These are phyloP conservation scores for Drosophila mojavensis DNA, from an alignment of 1,140 invertebrate species.

Conservation along the genomic window DNA sequence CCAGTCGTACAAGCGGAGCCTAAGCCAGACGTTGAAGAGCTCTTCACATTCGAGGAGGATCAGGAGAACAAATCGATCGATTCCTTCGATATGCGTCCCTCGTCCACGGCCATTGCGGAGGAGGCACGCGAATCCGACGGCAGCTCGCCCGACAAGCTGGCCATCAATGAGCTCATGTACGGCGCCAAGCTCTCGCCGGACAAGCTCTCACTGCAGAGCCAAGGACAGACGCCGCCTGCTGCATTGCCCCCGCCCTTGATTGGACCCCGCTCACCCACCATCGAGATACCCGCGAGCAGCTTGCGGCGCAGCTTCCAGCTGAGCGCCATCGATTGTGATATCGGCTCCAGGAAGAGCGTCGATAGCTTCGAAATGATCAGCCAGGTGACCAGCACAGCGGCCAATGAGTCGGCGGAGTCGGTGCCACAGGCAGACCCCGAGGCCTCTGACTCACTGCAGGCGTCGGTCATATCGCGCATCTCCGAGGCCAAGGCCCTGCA, in stretches of 20 bases:
- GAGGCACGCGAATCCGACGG: slow-evolving; percentile 82
- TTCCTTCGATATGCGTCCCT: slow-evolving; percentile 84
- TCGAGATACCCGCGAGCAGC: slow-evolving; percentile 85
- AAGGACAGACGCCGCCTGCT: slow-evolving; percentile 58
- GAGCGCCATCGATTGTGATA: slow-evolving; percentile 87
- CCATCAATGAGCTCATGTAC: slow-evolving; percentile 76
- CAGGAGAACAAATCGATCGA: slow-evolving; percentile 77
- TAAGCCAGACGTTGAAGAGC: slow-evolving; percentile 76
- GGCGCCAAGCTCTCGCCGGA: slow-evolving; percentile 70
- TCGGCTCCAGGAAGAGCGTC: slow-evolving; percentile 86
- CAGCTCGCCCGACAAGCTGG: slow-evolving; percentile 69
- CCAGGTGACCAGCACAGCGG: slow-evolving; percentile 52
- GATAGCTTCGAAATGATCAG: slow-evolving; percentile 81
- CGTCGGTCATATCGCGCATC: slow-evolving; percentile 74
- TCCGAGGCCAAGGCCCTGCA: slow-evolving; percentile 81
- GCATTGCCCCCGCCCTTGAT: slow-evolving; percentile 28
- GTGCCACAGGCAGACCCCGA: slow-evolving; percentile 22
- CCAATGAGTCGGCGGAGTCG: slow-evolving; percentile 29
- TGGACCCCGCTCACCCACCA: slow-evolving; percentile 86
- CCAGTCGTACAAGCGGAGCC: slow-evolving; percentile 12
- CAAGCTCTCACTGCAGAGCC: slow-evolving; percentile 75
- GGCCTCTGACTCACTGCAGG: slow-evolving; percentile 70
- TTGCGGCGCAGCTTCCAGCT: slow-evolving; percentile 85
- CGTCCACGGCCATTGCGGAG: slow-evolving; percentile 84
- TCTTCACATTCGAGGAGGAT: slow-evolving; percentile 81